Conservation (phyloP, 2,113 vertebrate genomes). For the Myanophis thanlyinensis region DNA sequence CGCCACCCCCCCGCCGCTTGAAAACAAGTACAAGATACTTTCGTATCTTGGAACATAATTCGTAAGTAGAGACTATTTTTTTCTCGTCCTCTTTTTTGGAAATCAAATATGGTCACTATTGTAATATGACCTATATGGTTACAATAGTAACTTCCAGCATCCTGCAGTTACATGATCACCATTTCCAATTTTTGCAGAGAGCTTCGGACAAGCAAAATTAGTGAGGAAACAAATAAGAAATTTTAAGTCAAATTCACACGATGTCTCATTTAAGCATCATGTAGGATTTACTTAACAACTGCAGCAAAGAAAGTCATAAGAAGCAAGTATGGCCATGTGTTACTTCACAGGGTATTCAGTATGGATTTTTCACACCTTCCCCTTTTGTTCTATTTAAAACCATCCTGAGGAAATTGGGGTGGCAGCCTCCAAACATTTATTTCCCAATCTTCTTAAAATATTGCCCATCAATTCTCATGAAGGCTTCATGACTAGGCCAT, state of each 20-base stretch:
- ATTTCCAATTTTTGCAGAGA: too few relatives aligned
- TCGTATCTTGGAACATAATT: too few relatives aligned
- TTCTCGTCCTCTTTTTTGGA: too few relatives aligned
- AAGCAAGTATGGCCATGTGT: background rate
- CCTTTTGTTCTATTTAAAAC: background rate
- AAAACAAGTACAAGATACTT: too few relatives aligned
- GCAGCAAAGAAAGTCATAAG: background rate
- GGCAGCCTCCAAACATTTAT: background rate
- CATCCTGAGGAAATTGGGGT: background rate
- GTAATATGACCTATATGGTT: too few relatives aligned
- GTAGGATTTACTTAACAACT: background rate
- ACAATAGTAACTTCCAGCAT: too few relatives aligned
- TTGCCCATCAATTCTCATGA: background rate
- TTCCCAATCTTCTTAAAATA: background rate
- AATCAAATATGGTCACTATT: too few relatives aligned
- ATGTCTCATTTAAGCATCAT: background rate
- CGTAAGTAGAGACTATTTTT: too few relatives aligned
- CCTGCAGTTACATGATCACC: too few relatives aligned
- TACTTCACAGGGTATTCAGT: background rate
- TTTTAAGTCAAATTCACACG: background rate
- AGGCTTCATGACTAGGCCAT: background rate
- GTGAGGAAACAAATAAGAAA: too few relatives aligned
- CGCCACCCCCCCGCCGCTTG: too few relatives aligned
- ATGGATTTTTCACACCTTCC: background rate
- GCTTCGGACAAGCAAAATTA: too few relatives aligned